Evolutionary conservation across 2,113 vertebrate genomes (phyloP).

Genomic region (Brevimyrus niger): DNA sequence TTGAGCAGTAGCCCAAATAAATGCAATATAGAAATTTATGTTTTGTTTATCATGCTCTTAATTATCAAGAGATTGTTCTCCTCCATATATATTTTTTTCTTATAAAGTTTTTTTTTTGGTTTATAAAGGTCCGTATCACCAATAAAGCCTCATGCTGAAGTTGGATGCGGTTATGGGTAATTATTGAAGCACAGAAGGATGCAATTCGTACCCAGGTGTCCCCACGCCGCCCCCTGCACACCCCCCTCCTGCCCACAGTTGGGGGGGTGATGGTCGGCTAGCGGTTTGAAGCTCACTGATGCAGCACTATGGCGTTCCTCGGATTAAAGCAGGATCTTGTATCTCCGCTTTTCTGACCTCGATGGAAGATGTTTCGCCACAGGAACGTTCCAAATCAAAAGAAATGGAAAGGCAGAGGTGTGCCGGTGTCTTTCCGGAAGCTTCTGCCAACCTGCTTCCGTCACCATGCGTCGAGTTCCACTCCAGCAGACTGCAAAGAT

Average conservation of each 20-base stretch:
- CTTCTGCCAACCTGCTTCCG: neutral
- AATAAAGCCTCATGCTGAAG: constrained; percentile 85
- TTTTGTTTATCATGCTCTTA: constrained; percentile 99
- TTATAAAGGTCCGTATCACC: constrained; percentile 66
- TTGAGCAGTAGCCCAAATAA: constrained; percentile 99
- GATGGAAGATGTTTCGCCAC: neutral
- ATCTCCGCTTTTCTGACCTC: constrained; percentile 36
- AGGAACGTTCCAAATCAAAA: neutral
- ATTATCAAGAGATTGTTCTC: constrained; percentile 98
- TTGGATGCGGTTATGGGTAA: constrained; percentile 69
- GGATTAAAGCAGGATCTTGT: constrained; percentile 46
- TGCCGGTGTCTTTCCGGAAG: neutral
- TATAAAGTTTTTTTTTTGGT: constrained; percentile 71
- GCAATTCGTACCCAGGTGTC: constrained; percentile 40
- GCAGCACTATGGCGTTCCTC: constrained; percentile 1
- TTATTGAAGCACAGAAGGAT: constrained; percentile 52
- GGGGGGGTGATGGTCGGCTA: constrained; percentile 38
- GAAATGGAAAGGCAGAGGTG: neutral
- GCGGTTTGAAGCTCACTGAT: constrained; percentile 30
- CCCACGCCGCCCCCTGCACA: constrained; percentile 38
- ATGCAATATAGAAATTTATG: constrained; percentile 99
- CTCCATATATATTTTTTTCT: constrained; percentile 58
- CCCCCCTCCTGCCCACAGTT: constrained; percentile 44
- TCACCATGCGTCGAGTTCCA: neutral
- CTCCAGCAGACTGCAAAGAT: neutral